phyloP scores from a whole-genome alignment of 2,888 invertebrate genomes.

The Noctua comes region DNA sequence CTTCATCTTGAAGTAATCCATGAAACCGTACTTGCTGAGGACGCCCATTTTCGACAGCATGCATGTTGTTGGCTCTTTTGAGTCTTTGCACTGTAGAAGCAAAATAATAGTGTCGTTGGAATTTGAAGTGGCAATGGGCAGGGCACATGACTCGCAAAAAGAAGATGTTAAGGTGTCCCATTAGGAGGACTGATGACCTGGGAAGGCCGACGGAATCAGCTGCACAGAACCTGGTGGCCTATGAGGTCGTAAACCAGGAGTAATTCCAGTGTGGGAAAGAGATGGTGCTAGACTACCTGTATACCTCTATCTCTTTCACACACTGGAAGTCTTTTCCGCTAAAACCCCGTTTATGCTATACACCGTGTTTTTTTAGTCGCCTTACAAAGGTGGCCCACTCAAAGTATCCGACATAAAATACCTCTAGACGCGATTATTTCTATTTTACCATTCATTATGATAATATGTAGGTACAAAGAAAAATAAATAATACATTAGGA shows the following conservation, averaged over 20 bases:
- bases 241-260: no score
- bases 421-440: no score
- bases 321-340: neutral
- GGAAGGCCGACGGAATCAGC: neutral
- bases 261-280: no score
- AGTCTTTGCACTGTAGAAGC: conserved; percentile 78
- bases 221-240: neutral
- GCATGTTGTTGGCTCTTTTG: conserved; percentile 77
- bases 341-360: neutral
- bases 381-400: no score
- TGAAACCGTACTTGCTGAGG: conserved; percentile 82
- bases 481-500: no score
- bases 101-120: neutral
- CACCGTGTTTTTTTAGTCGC: no score
- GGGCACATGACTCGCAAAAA: neutral
- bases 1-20: conserved; percentile 86
- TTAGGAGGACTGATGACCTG: neutral
- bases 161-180: neutral
- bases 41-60: conserved; percentile 81
- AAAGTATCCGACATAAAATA: no score
- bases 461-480: no score
- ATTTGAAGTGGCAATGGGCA: neutral
- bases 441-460: no score
- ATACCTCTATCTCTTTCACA: no score
- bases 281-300: no score